phyloP scores from a whole-genome alignment of 2,888 invertebrate species.

The Erebia ligea region DNA sequence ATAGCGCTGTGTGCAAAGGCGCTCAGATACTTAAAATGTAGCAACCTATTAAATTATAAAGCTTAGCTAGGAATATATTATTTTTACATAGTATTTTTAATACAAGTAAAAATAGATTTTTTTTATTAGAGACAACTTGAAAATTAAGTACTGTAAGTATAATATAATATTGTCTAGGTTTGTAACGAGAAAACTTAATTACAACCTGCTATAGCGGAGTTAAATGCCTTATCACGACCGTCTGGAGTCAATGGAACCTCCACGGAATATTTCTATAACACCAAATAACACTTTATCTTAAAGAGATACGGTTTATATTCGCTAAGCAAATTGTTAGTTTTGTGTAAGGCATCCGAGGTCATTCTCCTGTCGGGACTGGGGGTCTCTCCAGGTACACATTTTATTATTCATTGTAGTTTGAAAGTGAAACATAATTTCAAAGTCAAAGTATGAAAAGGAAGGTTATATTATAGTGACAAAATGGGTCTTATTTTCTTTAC shows the following conservation, averaged over 20 bases:
- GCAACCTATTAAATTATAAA: no score
- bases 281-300: conserved; percentile 38
- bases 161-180: neutral
- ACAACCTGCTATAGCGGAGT: conserved; percentile 42
- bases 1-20: no score
- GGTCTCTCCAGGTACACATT: conserved; percentile 40
- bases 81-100: no score
- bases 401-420: conserved; percentile 38
- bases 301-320: conserved; percentile 28
- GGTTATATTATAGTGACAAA: neutral
- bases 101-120: no score
- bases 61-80: no score
- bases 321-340: conserved; percentile 19
- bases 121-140: no score
- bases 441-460: conserved; percentile 19
- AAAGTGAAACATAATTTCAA: conserved; percentile 30
- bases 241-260: conserved; percentile 40
- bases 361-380: conserved; percentile 46
- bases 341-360: conserved; percentile 46
- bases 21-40: no score
- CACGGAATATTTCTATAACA: conserved; percentile 37
- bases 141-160: no score
- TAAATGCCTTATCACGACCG: conserved; percentile 47
- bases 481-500: conserved; percentile 1
- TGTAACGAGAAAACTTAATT: conserved; percentile 39